Conservation (phyloP, 2,888 invertebrate genomes). For the Dolichomitus sp. region DNA sequence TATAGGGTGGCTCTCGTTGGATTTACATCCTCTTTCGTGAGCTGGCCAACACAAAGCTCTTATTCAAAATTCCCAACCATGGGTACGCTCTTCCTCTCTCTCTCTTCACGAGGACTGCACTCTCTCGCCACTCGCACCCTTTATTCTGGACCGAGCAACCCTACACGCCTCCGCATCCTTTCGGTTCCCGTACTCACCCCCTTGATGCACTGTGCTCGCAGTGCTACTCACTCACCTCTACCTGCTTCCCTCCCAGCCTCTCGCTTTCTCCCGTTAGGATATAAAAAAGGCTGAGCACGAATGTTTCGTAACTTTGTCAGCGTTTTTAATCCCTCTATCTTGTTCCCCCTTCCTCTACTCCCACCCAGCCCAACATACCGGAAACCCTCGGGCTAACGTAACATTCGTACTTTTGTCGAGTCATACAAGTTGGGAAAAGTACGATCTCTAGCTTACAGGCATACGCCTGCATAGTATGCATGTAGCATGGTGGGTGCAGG, state of each 20-base stretch:
- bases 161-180: slow-evolving; percentile 34
- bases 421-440: slow-evolving; percentile 36
- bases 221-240: slow-evolving; percentile 35
- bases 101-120: slow-evolving; percentile 18
- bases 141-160: slow-evolving; percentile 53
- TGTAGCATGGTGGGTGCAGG: slow-evolving; percentile 17
- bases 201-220: slow-evolving; percentile 24
- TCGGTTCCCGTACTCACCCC: slow-evolving; percentile 33
- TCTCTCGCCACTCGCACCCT: slow-evolving; percentile 51
- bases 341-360: slow-evolving; percentile 34
- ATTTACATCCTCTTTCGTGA: slow-evolving; percentile 63
- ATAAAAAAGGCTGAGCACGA: slow-evolving; percentile 78
- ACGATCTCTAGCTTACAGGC: slow-evolving; percentile 28
- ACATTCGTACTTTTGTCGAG: slow-evolving; percentile 42
- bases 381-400: slow-evolving; percentile 46
- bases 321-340: slow-evolving; percentile 79
- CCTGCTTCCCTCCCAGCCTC: slow-evolving; percentile 30
- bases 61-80: slow-evolving; percentile 67
- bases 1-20: slow-evolving; percentile 40
- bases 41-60: slow-evolving; percentile 63
- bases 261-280: slow-evolving; percentile 65
- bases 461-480: slow-evolving; percentile 18
- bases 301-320: slow-evolving; percentile 84
- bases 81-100: slow-evolving; percentile 25
- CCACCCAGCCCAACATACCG: slow-evolving; percentile 20